Base-by-base conservation (phyloP, 2,888 invertebrate species). In the Diaprepes abbreviatus region DNA sequence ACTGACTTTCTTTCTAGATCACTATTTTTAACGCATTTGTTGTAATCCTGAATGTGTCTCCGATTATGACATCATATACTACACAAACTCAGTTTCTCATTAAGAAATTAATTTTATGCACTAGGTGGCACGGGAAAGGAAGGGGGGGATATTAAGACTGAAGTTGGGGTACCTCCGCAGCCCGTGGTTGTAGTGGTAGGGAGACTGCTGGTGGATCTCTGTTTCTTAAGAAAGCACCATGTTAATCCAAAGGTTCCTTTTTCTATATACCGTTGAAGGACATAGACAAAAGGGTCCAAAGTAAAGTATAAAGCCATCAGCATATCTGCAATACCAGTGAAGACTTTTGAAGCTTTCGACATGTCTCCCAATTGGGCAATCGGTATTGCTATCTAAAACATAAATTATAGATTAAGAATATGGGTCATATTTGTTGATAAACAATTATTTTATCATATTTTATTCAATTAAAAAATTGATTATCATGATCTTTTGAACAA, bases 241-340 rank as follows among this genome's bases (percentile, higher is more conserved):
- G 65, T 72, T 21, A 76, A 70, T 21, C 74, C 73, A 33, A 74
- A 76, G 63, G 76, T 76, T 24, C 79, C 77, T 68, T 76, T 79
- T 73, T 83, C 83, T 31, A 86, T 85, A 66, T 86, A 86, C 67
- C 92, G 87, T 82, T 92, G 88, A 24, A 94, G 85, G 54, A 94
- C 94, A 83, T 94, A 95, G 62, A 94, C 89, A 77, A 92, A 92
- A 1, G 95, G 95, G 84, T 95, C 92, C 72, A 94, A 87, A 28
- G 92, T 90, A 83, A 94, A 95, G 85, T 95, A 94, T 58, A 93
- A 83, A 57, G 93, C 89, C 86, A 94, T 90, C 66, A 94, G 86
- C 64, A 92, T 83, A 81, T 95, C 94, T 1, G 93, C 92, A 10
- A 90, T 78, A 16, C 85, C 81, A 71, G 88, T 88, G 70, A 89